Conservation (phyloP, 1,140 invertebrate species). For the Drosophila persimilis region DNA sequence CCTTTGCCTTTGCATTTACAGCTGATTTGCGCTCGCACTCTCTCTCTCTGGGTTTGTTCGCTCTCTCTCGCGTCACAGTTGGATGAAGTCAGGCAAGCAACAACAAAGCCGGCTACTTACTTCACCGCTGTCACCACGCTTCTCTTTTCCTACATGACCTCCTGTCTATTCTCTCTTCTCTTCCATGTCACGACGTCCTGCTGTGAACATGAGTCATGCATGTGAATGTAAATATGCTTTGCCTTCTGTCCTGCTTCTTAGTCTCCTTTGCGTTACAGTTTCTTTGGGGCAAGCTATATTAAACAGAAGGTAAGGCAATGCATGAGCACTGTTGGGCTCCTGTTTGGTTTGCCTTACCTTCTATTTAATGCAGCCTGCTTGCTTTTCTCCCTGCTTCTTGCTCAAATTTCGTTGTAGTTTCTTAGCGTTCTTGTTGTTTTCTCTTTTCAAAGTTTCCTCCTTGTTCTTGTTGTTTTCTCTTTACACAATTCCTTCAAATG, state of each 20-base stretch:
- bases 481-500: constrained; percentile 6
- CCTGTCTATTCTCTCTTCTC: constrained; percentile 1
- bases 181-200: constrained; percentile 17
- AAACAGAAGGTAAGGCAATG: no score
- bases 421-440: constrained; percentile 24
- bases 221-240: constrained; percentile 45
- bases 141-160: neutral
- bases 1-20: constrained; percentile 15
- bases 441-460: neutral
- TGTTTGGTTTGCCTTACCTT: no score
- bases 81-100: constrained; percentile 1
- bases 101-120: constrained; percentile 34
- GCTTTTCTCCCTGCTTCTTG: constrained; percentile 7
- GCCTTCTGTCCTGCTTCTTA: constrained; percentile 2
- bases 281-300: neutral
- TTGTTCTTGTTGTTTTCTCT: constrained; percentile 26
- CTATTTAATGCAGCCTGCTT: neutral
- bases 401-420: constrained; percentile 36
- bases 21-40: constrained; percentile 28
- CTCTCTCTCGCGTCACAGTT: neutral
- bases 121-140: neutral
- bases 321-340: neutral
- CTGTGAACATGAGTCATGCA: constrained; percentile 68
- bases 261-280: neutral
- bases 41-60: neutral